Conservation (phyloP, 1,140 invertebrate genomes). For the Chironomus tepperi region DNA sequence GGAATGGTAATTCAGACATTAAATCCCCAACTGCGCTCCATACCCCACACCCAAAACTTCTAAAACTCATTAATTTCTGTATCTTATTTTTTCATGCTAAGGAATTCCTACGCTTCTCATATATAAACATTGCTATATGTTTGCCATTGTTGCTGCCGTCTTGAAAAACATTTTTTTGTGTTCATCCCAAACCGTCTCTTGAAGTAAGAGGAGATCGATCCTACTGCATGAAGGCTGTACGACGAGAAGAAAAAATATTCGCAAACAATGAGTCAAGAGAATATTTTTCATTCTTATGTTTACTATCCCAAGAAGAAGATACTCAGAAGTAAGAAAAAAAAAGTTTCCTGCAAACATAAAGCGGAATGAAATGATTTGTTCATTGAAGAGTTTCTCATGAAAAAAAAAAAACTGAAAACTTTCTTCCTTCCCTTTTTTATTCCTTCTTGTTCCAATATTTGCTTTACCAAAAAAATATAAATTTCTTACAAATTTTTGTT, state of each 20-base stretch:
- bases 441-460: neutral
- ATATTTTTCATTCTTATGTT: neutral
- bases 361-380: conserved; percentile 12
- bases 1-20: no score
- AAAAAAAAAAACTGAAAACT: neutral
- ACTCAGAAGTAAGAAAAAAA: neutral
- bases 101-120: neutral
- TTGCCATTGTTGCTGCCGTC: no score
- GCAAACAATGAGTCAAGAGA: conserved; percentile 12
- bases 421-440: neutral
- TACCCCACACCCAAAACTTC: no score
- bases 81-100: neutral
- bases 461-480: neutral
- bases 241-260: neutral
- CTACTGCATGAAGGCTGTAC: neutral
- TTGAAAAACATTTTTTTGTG: no score
- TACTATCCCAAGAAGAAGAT: neutral
- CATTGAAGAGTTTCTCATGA: neutral
- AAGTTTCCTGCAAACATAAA: conserved; percentile 2
- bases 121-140: neutral
- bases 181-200: no score
- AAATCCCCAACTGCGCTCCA: no score
- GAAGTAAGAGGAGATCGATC: neutral
- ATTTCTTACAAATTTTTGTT: neutral
- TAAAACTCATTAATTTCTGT: neutral